A percentile compares a stretch with the other conserved stretches of the same genome.
These are phyloP conservation scores for Rhopalosiphum padi DNA, from an alignment of 1,140 invertebrate species.

Conservation along the genomic window DNA sequence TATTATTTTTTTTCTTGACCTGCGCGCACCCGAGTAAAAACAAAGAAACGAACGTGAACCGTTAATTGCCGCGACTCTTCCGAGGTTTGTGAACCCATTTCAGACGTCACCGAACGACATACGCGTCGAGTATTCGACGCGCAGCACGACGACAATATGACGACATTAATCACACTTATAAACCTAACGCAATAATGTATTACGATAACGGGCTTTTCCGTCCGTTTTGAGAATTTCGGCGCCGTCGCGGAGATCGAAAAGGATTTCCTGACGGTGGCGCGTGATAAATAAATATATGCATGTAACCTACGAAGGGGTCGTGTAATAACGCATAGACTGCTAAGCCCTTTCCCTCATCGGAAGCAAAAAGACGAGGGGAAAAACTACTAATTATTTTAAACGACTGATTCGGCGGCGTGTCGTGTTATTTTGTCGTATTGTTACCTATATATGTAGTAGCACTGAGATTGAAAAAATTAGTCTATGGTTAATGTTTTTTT, in stretches of 20 bases:
- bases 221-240: neutral
- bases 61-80: neutral
- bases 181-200: neutral
- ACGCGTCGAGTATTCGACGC: neutral
- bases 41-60: neutral
- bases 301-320: neutral
- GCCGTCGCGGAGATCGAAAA: neutral
- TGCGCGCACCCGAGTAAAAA: conserved; percentile 12
- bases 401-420: neutral
- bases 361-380: neutral
- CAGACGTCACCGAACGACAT: neutral
- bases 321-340: neutral
- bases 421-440: no score
- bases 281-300: neutral
- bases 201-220: neutral
- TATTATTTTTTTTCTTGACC: conserved; percentile 35
- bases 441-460: neutral
- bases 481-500: neutral
- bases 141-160: neutral
- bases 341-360: neutral
- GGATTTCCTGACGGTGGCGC: neutral
- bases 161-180: neutral
- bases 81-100: conserved; percentile 39
- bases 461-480: neutral
- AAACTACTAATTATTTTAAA: conserved; percentile 43